These are phyloP conservation scores for Paedocypris sp. DNA, from an alignment of 2,113 vertebrate species.

Conservation along the genomic window DNA sequence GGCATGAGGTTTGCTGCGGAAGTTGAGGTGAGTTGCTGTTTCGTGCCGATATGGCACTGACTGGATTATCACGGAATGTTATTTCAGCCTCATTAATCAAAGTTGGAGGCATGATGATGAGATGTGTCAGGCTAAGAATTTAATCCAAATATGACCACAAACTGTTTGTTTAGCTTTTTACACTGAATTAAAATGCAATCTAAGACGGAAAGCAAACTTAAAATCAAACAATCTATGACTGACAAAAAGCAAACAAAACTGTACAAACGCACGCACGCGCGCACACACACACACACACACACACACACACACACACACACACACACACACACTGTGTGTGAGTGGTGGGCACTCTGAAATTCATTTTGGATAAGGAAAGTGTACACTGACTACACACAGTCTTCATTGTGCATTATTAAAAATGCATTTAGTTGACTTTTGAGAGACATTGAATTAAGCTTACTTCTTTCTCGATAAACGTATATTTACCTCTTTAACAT, in stretches of 20 bases:
- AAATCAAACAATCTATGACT: no score
- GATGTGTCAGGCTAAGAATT: conserved; percentile 27
- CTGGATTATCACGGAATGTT: conserved; percentile 11
- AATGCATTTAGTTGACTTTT: not conserved
- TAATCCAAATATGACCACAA: conserved; percentile 19
- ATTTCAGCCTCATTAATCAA: conserved; percentile 37
- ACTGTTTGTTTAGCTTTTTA: no score
- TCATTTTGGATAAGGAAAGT: no score
- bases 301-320: no score
- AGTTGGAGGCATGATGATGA: conserved; percentile 34
- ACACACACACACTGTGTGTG: not conserved
- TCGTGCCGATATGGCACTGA: conserved; percentile 14
- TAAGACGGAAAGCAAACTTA: no score
- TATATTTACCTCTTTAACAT: not conserved
- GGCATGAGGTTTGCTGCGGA: not conserved
- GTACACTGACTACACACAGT: not conserved
- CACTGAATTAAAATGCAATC: no score
- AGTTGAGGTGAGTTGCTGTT: not conserved
- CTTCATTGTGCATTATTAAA: conserved; percentile 42
- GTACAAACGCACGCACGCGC: no score
- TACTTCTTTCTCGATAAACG: conserved; percentile 1
- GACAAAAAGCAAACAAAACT: no score
- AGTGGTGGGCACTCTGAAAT: no score
- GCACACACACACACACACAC: no score
- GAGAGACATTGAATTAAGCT: not conserved